Percentiles rank a stretch among this genome's conserved stretches.
Conservation (phyloP, 1,140 invertebrate genomes). For the Tetragonula clypearis region DNA sequence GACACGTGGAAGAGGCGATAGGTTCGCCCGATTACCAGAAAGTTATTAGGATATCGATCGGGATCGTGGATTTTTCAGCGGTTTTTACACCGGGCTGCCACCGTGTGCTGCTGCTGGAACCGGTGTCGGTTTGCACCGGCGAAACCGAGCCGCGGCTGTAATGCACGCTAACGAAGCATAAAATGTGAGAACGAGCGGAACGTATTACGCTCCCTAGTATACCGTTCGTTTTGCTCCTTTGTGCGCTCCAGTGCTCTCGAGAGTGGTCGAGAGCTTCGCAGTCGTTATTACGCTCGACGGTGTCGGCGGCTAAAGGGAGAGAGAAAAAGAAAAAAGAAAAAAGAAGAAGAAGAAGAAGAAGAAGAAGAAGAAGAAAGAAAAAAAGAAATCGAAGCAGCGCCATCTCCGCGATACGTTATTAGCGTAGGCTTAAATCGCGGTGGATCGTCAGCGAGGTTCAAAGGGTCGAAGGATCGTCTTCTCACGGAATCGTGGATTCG, state of each 20-base stretch:
- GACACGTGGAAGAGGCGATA: constrained; percentile 51
- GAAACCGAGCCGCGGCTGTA: constrained; percentile 41
- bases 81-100: constrained; percentile 30
- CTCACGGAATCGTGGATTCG: background rate
- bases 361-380: too few relatives aligned
- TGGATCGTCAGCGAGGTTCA: background rate
- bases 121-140: constrained; percentile 49
- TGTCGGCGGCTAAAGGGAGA: background rate
- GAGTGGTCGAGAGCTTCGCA: background rate
- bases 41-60: constrained; percentile 75
- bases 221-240: background rate
- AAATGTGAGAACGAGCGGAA: constrained; percentile 46
- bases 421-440: background rate
- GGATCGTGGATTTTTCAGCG: constrained; percentile 40
- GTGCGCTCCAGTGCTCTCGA: background rate
- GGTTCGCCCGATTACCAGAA: constrained; percentile 70
- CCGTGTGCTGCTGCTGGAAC: background rate
- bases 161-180: constrained; percentile 60
- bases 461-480: background rate
- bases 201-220: background rate
- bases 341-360: too few relatives aligned
- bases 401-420: background rate
- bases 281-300: constrained; percentile 43
- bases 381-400: background rate
- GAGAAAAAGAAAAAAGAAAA: too few relatives aligned